Percentiles rank a stretch among this genome's conserved stretches.
Evolutionary conservation across 2,888 invertebrate species (phyloP).

Genomic region (Beris morrisii): DNA sequence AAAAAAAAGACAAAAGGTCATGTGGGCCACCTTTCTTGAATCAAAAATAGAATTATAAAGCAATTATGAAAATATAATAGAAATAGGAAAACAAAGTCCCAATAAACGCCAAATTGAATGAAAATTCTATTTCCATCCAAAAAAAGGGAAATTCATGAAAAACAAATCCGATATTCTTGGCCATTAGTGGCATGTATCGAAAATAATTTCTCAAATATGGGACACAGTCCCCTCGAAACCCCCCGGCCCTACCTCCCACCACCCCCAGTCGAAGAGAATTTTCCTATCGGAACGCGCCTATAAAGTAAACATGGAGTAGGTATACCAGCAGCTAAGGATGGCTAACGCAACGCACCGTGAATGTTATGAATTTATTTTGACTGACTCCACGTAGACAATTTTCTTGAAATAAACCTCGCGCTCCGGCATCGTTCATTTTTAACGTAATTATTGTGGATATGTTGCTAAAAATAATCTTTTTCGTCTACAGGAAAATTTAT

Average conservation of each 20-base stretch:
- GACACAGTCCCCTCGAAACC: no score
- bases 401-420: no score
- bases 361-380: conserved; percentile 29
- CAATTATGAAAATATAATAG: no score
- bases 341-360: conserved; percentile 23
- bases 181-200: no score
- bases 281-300: no score
- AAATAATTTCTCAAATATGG: no score
- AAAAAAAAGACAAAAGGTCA: no score
- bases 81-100: no score
- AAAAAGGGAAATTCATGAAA: conserved; percentile 41
- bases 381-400: background rate
- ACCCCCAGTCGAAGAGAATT: no score
- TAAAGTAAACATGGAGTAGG: conserved; percentile 26
- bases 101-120: conserved; percentile 26
- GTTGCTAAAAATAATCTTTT: conserved; percentile 26
- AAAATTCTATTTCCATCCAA: conserved; percentile 35
- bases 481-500: conserved; percentile 28
- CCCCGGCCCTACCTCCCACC: no score
- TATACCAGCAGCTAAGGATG: background rate
- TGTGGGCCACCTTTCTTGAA: no score
- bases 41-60: no score
- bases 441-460: conserved; percentile 35
- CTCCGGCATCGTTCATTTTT: conserved; percentile 12
- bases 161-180: conserved; percentile 40